Evolutionary conservation across 2,113 vertebrate genomes (phyloP).

Genomic region (Tiliqua scincoides): DNA sequence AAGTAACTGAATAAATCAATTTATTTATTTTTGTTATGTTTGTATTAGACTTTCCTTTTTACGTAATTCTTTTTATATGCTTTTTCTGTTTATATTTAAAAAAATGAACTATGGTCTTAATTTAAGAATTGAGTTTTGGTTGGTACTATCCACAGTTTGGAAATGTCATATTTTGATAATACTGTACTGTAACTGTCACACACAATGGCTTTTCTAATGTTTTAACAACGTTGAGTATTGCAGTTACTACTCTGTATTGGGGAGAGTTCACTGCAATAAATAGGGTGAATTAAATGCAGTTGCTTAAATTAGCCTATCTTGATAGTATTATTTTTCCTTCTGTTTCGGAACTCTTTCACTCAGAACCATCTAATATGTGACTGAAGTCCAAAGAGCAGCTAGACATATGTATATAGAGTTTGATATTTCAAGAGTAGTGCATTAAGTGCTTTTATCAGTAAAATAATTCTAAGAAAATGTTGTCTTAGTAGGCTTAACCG

Average conservation of each 20-base stretch:
- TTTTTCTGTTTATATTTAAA: conserved; percentile 80
- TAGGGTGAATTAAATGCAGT: conserved; percentile 74
- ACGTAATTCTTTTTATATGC: conserved; percentile 83
- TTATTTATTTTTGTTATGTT: conserved; percentile 76
- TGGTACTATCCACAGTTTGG: conserved; percentile 76
- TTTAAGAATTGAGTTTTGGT: conserved; percentile 75
- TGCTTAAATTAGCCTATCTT: conserved; percentile 40
- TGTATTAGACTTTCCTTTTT: conserved; percentile 77
- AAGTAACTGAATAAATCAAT: conserved; percentile 74
- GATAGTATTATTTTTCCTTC: not conserved
- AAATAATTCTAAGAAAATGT: not conserved
- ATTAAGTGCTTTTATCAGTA: not conserved
- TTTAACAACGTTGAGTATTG: conserved; percentile 91
- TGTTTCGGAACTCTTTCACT: not conserved
- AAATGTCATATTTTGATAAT: conserved; percentile 90
- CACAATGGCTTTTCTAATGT: conserved; percentile 93
- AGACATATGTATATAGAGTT: not conserved
- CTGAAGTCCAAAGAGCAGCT: not conserved
- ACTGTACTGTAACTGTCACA: conserved; percentile 91
- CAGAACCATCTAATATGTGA: not conserved
- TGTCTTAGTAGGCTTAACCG: not conserved
- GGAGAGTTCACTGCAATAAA: conserved; percentile 78
- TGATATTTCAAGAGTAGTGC: not conserved
- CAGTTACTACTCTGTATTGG: conserved; percentile 93
- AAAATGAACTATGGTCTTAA: conserved; percentile 78